Base-by-base conservation (phyloP, 2,113 vertebrate species). In the Gambusia holbrooki region DNA sequence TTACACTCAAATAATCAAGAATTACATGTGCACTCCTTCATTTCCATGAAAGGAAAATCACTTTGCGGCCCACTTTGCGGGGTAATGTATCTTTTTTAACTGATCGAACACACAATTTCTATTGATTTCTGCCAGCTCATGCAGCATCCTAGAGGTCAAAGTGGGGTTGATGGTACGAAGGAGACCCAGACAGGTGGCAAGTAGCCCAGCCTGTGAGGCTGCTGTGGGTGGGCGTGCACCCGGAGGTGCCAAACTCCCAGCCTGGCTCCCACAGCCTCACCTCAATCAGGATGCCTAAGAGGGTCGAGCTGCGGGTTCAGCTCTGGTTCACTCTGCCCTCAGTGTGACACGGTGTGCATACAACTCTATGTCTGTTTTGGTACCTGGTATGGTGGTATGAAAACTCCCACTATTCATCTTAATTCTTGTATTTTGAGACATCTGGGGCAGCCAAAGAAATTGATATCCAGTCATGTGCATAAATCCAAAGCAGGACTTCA, bases 191-290 rank as follows among this genome's bases (percentile, higher is more conserved):
- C 92, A 92, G 91, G 86, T 93, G 92, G 90, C 87, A 82, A 76
- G 69, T 79, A 69, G 87, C 88, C 90, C 79, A 69, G 82, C 70
- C 77, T 81, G 77, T 69, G 81, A 86, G 87, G 73, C 76, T 76
- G 69, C 82, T 75, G 88, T 91, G 89, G 88, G 88, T 89, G 92
- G 82, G 82, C 70, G 66, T 88, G 77, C 82, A 83, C 82, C 86
- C 77, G 80, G 88, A 93, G 92, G 92, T 91, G 92, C 89, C 85
- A 90, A 91, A 91, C 84, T 90, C 79, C 74, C 84, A 78, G 81
- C 79, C 85, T 33, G 82, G 74, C 89, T 91, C 92, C 87, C 90
- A 90, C 87, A 90, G 78, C 90, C 82, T 89, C 92, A 85, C 85
- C 86, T 88, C 62, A 6, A 76, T 77, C 84, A 64, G 87, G 76